Percentiles rank a stretch among this genome's conserved stretches.
These are phyloP conservation scores for Heliothis peltigera DNA, from an alignment of 2,888 invertebrate genomes.

Conservation along the genomic window DNA sequence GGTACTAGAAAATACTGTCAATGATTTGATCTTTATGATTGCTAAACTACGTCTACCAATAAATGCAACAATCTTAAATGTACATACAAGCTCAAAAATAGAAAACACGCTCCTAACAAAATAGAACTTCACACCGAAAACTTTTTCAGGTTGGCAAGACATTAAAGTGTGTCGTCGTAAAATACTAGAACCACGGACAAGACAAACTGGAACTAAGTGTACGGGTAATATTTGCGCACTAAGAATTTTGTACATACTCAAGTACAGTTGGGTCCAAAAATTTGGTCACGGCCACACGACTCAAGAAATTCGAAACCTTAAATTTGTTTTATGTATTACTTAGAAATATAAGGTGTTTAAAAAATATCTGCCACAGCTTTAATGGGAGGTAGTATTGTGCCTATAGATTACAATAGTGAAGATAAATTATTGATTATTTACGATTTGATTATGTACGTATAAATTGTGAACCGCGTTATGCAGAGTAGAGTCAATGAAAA, in stretches of 20 bases:
- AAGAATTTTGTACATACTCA: conserved; percentile 44
- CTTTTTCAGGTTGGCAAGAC: conserved; percentile 29
- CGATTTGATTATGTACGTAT: too few species aligned
- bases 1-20: background rate
- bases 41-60: too few species aligned
- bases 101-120: background rate
- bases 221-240: conserved; percentile 40
- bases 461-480: too few species aligned
- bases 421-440: too few species aligned
- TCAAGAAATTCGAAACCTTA: background rate
- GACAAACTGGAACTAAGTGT: conserved; percentile 41
- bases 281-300: conserved; percentile 10
- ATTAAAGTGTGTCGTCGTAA: conserved; percentile 40
- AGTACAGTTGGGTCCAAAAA: conserved; percentile 32
- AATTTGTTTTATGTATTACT: too few species aligned
- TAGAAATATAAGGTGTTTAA: too few species aligned
- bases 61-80: background rate
- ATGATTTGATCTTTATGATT: background rate
- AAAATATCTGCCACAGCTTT: too few species aligned
- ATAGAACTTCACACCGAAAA: conserved; percentile 25
- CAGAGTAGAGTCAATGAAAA: too few species aligned
- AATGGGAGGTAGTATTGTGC: too few species aligned
- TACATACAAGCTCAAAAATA: background rate
- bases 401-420: too few species aligned
- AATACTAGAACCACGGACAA: conserved; percentile 33